Conservation (phyloP, 1,140 invertebrate genomes). For the Spodoptera litura region DNA sequence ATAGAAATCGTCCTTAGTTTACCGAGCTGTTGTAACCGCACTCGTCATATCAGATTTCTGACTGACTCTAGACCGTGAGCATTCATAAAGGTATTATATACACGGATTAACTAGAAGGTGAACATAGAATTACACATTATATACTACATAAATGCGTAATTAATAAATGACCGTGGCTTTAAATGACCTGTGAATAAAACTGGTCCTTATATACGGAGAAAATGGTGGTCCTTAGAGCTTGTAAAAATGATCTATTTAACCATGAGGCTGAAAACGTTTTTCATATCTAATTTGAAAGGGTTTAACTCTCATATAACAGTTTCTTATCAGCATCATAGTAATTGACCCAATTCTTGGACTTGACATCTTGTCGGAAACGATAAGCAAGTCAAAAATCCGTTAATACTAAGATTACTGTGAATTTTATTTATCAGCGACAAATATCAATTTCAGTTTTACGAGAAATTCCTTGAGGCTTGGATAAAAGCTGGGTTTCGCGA, state of each 20-base stretch:
- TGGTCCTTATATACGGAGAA: background rate
- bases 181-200: background rate
- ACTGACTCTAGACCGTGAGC: constrained; percentile 42
- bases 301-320: background rate
- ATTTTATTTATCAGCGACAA: constrained; percentile 5
- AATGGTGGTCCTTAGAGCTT: background rate
- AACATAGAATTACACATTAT: background rate
- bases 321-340: background rate
- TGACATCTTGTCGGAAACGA: background rate
- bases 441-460: constrained; percentile 5
- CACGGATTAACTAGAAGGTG: constrained; percentile 3
- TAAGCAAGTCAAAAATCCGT: background rate
- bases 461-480: background rate
- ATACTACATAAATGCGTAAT: background rate
- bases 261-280: background rate
- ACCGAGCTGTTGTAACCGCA: constrained; percentile 46
- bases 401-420: constrained; percentile 11
- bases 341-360: constrained; percentile 7
- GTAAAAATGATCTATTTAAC: too few species aligned
- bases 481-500: background rate
- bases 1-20: constrained; percentile 11
- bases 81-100: constrained; percentile 26
- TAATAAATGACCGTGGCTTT: background rate
- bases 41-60: constrained; percentile 46
- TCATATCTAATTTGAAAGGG: background rate